These are phyloP conservation scores for Lathronympha strigana DNA, from an alignment of 2,888 invertebrate genomes.

Conservation along the genomic window DNA sequence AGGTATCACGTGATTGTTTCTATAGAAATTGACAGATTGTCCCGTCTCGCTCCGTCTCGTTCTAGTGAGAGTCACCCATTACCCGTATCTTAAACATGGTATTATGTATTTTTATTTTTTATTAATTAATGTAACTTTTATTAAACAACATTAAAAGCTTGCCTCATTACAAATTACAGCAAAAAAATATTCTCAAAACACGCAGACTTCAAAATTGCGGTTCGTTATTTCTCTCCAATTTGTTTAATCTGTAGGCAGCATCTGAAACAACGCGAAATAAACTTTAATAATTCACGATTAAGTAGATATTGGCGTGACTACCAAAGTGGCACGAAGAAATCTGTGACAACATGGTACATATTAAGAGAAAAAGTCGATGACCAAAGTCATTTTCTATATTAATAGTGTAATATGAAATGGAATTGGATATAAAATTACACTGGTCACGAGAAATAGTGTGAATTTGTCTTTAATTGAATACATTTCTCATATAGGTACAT, in stretches of 20 bases:
- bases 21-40: too few relatives aligned
- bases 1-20: too few relatives aligned
- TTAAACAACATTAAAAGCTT: constrained; percentile 12
- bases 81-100: too few relatives aligned
- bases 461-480: not conserved
- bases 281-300: not conserved
- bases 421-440: constrained; percentile 32
- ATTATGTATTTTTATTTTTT: too few relatives aligned
- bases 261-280: constrained; percentile 5
- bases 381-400: constrained; percentile 30
- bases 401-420: constrained; percentile 19
- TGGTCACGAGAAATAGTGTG: constrained; percentile 10
- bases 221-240: constrained; percentile 8
- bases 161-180: not conserved
- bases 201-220: constrained; percentile 12
- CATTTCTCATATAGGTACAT: not conserved
- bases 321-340: constrained; percentile 36
- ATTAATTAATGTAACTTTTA: not conserved
- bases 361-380: constrained; percentile 37
- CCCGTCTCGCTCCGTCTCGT: too few relatives aligned
- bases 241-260: constrained; percentile 8
- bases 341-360: constrained; percentile 33
- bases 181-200: constrained; percentile 9
- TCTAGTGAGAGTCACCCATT: too few relatives aligned
- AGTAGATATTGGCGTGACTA: not conserved